Evolutionary conservation across 2,113 vertebrate species (phyloP), one percentile per base, ranked within the genome.

Genomic region (Morone saxatilis): DNA sequence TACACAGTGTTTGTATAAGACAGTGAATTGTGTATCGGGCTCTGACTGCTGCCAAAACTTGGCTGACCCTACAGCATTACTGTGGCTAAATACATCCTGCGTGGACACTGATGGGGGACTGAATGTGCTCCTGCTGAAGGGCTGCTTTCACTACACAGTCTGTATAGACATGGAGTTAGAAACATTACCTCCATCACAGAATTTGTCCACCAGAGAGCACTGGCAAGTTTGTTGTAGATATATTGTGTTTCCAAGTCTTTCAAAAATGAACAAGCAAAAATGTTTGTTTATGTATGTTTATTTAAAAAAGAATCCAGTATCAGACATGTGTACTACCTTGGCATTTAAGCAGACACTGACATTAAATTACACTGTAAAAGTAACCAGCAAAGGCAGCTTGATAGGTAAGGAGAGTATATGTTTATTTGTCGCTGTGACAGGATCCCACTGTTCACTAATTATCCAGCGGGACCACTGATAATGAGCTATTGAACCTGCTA

Each of bases 401-500:
- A 87, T 80, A 76, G 47, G 38, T 16, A 71, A 48, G 25, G 66
- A 65, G 76, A 77, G 73, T 83, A 86, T 76, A 80, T 93, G 86
- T 93, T 91, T 90, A 92, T 94, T 92, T 92, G 88, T 92, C 76
- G 69, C 79, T 65, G 89, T 93, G 94, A 93, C 89, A 92, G 85
- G 76, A 86, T 88, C 93, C 86, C 76, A 76, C 93, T 92, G 90
- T 87, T 92, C 87, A 86, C 93, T 96, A 95, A 95, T 95, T 94
- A 95, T 89, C 92, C 90, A 93, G 88, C 22, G 88, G 91, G 93
- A 91, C 90, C 85, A 71, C 91, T 93, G 91, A 94, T 95, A 93
- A 96, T 95, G 94, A 95, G 94, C 94, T 95, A 95, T 95, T 94
- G 95, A 95, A 94, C 93, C 91, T 84, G 78, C 81, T 72, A 80